Evolutionary conservation across 2,113 vertebrate genomes (phyloP), one percentile per base, ranked within the genome.

Genomic region (Macheiramphus alcinus): DNA sequence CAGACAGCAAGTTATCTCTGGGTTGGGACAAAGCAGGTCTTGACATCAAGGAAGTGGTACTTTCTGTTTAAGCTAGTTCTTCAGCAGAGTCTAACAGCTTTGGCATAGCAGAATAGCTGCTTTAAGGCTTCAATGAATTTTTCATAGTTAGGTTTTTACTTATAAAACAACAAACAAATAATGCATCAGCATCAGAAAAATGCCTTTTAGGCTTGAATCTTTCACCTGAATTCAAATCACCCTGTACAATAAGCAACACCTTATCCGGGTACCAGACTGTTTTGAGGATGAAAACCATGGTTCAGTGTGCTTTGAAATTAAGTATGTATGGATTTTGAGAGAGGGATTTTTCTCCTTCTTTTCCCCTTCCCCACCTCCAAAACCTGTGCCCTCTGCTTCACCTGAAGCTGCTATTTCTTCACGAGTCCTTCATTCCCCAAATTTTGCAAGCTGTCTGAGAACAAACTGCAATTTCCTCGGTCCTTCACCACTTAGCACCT

Each of bases 401-500:
- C 56, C 66, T 3, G 11, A 13, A 16, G 36, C 61, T 70, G 43
- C 27, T 38, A 3, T 0, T 27, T 18, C 62, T 50, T 20, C 88
- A 10, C 1, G 3, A 38, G 50, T 31, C 71, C 50, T 36, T n/a
- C 40, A 2, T 19, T 47, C 75, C 43, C 81, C 1, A 0, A 2
- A 4, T 59, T 75, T 32, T 38, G 9, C 47, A n/a, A 9, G 32
- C 47, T 56, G 5, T 17, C 16, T 29, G 9, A 53, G 34, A 32
- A 7, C 1, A 3, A 78, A 8, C 3, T 14, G 38, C 25, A 5
- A 2, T 25, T 55, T 43, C 3, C n/a, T 27, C 10, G 2, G 15
- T 16, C 12, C 71, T 66, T 59, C 11, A 1, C 9, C 15, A 0
- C 6, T 15, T 5, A 29, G 38, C 32, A 1, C 5, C 2, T 4